phyloP scores from a whole-genome alignment of 2,113 vertebrate species.

The Malurus cyaneus region DNA sequence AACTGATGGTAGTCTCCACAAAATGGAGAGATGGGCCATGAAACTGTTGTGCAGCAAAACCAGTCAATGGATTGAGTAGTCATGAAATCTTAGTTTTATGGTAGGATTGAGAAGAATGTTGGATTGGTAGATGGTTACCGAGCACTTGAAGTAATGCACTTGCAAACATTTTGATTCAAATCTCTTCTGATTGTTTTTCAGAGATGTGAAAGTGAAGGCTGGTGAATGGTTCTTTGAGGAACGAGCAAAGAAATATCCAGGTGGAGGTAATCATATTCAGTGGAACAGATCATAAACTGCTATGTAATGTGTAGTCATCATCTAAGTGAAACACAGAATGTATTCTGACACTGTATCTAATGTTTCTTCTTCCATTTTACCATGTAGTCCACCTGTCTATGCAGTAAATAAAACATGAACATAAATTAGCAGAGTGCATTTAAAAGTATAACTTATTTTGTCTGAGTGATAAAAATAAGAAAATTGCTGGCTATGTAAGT shows the following conservation, averaged over 20 bases:
- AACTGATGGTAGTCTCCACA: background rate
- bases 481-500: background rate
- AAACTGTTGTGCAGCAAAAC: background rate
- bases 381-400: background rate
- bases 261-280: constrained; percentile 78
- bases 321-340: background rate
- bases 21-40: background rate
- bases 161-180: background rate
- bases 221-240: constrained; percentile 94
- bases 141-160: background rate
- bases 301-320: background rate
- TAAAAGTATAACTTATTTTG: background rate
- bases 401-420: background rate
- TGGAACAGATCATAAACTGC: background rate
- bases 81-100: background rate
- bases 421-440: background rate
- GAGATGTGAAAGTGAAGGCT: constrained; percentile 87
- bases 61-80: background rate
- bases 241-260: constrained; percentile 85
- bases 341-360: background rate
- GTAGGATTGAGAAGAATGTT: background rate
- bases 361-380: background rate
- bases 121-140: background rate
- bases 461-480: background rate
- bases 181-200: constrained; percentile 67